These are phyloP conservation scores for Adrianichthys oophorus DNA, from an alignment of 2,797 vertebrate genomes.

Conservation along the genomic window DNA sequence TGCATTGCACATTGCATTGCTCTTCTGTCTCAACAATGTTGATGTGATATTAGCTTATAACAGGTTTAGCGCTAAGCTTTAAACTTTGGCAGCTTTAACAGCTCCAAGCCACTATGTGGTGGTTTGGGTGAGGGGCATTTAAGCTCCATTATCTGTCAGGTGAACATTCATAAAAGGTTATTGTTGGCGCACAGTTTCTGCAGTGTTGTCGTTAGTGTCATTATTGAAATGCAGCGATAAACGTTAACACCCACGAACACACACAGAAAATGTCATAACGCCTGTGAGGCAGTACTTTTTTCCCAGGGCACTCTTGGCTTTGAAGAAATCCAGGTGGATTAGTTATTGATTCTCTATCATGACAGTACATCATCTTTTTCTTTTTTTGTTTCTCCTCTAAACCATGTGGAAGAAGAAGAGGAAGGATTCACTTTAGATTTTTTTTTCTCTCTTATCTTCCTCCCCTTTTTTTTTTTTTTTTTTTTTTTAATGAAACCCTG, in stretches of 20 bases:
- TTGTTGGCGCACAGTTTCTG: no score
- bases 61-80: no score
- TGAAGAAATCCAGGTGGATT: conserved; percentile 62
- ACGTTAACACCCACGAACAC: conserved; percentile 2
- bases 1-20: no score
- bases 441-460: neutral
- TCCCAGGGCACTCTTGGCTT: conserved; percentile 41
- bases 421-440: conserved; percentile 22
- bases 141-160: no score
- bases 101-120: no score
- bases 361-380: conserved; percentile 51
- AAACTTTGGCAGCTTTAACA: no score
- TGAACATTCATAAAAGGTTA: no score
- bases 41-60: no score
- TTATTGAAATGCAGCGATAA: no score
- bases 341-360: conserved; percentile 58
- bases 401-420: conserved; percentile 9
- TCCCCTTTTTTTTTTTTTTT: neutral
- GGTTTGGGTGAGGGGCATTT: no score
- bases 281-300: conserved; percentile 31
- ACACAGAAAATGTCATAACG: conserved; percentile 10
- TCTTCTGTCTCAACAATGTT: no score
- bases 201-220: no score
- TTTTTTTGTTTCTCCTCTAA: conserved; percentile 47
- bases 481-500: neutral